Evolutionary conservation across 2,888 invertebrate genomes (phyloP).

Genomic region (Callyntrura sp.): DNA sequence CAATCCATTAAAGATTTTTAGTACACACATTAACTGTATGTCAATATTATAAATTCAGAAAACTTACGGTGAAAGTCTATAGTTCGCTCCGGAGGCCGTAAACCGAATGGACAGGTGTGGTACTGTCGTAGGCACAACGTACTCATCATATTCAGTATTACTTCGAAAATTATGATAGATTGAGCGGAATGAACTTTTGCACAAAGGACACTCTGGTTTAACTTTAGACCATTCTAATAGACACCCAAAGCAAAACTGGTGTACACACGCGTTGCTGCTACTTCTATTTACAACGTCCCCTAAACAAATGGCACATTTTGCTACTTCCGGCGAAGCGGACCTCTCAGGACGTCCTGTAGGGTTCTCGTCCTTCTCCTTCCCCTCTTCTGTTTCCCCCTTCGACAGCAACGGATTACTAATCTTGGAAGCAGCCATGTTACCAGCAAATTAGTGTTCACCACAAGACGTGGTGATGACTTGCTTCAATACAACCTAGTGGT

Average conservation of each 20-base stretch:
- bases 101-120: conserved; percentile 79
- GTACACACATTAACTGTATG: no score
- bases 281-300: conserved; percentile 95
- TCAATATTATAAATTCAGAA: no score
- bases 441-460: neutral
- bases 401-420: conserved; percentile 8
- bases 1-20: neutral
- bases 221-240: conserved; percentile 97
- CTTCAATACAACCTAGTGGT: neutral
- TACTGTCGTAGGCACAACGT: conserved; percentile 87
- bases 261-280: conserved; percentile 96
- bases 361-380: conserved; percentile 63
- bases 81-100: conserved; percentile 68
- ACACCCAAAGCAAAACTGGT: conserved; percentile 97
- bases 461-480: neutral
- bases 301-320: conserved; percentile 96
- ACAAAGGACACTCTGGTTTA: conserved; percentile 97
- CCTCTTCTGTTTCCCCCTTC: conserved; percentile 6
- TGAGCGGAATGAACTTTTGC: conserved; percentile 95
- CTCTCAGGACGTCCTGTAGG: conserved; percentile 59
- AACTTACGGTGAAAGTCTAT: conserved; percentile 80
- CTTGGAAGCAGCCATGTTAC: conserved; percentile 56
- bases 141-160: conserved; percentile 95
- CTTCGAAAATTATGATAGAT: conserved; percentile 96
- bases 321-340: conserved; percentile 73